Evolutionary conservation across 2,888 invertebrate genomes (phyloP).

Genomic region (Coelogynopora nodosa): DNA sequence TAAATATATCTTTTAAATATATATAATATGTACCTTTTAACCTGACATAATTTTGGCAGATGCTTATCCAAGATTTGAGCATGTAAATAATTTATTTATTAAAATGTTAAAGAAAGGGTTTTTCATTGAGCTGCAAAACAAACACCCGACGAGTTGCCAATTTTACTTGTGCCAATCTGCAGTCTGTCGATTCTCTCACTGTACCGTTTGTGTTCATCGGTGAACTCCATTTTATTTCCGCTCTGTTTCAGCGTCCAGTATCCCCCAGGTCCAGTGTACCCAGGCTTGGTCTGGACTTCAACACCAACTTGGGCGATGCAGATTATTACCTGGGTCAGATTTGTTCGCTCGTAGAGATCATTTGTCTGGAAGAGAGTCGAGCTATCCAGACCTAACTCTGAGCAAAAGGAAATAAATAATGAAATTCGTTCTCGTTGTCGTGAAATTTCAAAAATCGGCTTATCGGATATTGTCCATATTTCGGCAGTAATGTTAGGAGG

Average conservation of each 20-base stretch:
- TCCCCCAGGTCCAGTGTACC: not conserved
- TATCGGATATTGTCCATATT: not conserved
- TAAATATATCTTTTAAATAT: too few species aligned
- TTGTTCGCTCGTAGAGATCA: slow-evolving; percentile 14
- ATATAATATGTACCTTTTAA: too few species aligned
- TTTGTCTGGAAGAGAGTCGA: slow-evolving; percentile 4
- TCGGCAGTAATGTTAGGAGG: not conserved
- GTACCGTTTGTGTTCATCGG: too few species aligned
- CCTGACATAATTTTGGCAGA: too few species aligned
- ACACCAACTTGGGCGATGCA: slow-evolving; percentile 28
- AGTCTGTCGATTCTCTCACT: too few species aligned
- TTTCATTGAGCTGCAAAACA: too few species aligned
- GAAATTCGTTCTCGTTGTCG: slow-evolving; percentile 22
- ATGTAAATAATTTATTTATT: too few species aligned
- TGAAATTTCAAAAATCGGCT: slow-evolving; percentile 1
- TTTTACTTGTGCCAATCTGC: too few species aligned
- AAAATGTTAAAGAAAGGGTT: too few species aligned
- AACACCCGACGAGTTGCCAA: too few species aligned
- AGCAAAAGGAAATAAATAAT: not conserved
- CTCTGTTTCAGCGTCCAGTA: slow-evolving; percentile 33
- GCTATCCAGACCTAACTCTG: not conserved
- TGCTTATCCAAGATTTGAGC: too few species aligned
- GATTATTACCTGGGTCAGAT: not conserved
- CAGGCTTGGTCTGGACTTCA: not conserved
- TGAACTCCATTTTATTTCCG: too few species aligned